Conservation (phyloP, 1,140 invertebrate genomes). For the Heliconius melpomene region DNA sequence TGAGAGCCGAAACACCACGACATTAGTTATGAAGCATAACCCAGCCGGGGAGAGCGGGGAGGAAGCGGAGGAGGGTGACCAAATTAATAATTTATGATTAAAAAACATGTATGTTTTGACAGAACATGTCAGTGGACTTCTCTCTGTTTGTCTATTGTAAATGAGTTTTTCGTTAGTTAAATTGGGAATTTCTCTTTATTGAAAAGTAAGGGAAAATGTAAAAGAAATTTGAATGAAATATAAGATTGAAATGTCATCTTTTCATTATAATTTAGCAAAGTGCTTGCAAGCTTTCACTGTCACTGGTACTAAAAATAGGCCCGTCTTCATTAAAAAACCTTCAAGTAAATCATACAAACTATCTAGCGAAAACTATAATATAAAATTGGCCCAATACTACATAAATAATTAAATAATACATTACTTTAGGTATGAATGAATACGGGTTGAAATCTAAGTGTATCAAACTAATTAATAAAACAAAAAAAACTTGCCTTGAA, state of each 20-base stretch:
- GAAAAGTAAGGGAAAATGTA: neutral
- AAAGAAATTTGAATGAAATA: neutral
- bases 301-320: slow-evolving; percentile 2
- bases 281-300: slow-evolving; percentile 19
- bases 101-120: neutral
- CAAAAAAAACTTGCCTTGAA: slow-evolving; percentile 80
- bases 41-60: slow-evolving; percentile 56
- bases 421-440: slow-evolving; percentile 16
- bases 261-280: slow-evolving; percentile 14
- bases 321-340: slow-evolving; percentile 17
- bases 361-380: slow-evolving; percentile 6
- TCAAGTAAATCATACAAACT: slow-evolving; percentile 16
- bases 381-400: neutral
- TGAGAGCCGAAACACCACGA: slow-evolving; percentile 67
- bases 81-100: slow-evolving; percentile 46
- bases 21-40: slow-evolving; percentile 71
- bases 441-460: slow-evolving; percentile 18
- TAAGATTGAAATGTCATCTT: slow-evolving; percentile 13
- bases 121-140: neutral
- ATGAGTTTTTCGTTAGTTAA: neutral
- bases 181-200: neutral
- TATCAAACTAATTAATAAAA: slow-evolving; percentile 1
- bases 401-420: slow-evolving; percentile 10
- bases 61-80: slow-evolving; percentile 53
- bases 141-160: slow-evolving; percentile 5